Evolutionary conservation across 1,140 invertebrate species (phyloP), one percentile per base, ranked within the genome.

Genomic region (Procambarus clarkii): DNA sequence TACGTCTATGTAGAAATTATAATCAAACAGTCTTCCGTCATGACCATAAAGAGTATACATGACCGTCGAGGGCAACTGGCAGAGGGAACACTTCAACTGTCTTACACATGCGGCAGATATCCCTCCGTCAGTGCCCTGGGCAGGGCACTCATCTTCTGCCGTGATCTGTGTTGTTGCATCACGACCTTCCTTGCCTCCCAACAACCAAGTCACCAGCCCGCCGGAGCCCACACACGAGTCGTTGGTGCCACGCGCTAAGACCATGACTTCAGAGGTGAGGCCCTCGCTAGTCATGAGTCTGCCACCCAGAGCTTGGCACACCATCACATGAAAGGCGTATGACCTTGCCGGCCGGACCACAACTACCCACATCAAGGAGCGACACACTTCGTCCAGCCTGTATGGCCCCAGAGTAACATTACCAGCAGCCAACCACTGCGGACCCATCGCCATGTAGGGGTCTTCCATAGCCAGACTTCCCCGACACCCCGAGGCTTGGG

Each of bases 31-130:
- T 11, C 84, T 71, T 50, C 92, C 92, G 48, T 90, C 81, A 64
- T 92, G 92, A 48, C 92, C 92, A 78, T 92, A 92, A 4, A 92
- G 83, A 44, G 45, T 71, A 54, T 90, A 88, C 58, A 82, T 79
- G 3, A 34, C 71, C 34, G 71, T 79, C 45, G 15, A 46, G 15
- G 64, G 24, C 21, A 90, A 71, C 48, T 78, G 24, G 71, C 92
- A 92, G n/a, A 92, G 46, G 15, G 87, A 85, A 48, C 83, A 86
- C 48, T 50, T 34, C 46, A 92, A 77, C 21, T 88, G 84, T 13
- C 83, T 58, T 21, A 92, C 92, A 45, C 92, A 92, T 13, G 92
- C 84, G 7, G 85, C 84, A 44, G n/a, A 21, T n/a, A 46, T 82
- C n/a, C 48, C 60, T 9, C 69, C 60, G 5, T 58, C 64, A 48